Evolutionary conservation across 2,113 vertebrate genomes (phyloP), one percentile per base, ranked within the genome.

Genomic region (Phalacrocorax carbo): DNA sequence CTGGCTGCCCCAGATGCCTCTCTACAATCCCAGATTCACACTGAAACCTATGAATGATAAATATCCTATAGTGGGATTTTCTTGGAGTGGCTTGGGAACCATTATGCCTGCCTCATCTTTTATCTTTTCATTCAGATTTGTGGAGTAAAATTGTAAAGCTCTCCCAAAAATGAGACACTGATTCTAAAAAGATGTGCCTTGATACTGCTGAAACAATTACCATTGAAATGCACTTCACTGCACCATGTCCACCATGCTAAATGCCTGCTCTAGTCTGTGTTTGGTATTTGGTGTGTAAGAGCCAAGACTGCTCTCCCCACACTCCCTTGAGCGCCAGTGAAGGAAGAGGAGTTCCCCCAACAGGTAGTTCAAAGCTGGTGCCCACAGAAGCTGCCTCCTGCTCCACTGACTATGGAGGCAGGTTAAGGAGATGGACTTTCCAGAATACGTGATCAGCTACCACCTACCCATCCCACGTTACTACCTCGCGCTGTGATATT

Each of bases 41-140:
- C 1, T 48, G 34, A 71, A 51, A 76, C 7, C n/a, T 34, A 18
- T 6, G 7, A 22, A 66, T 0, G 0, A 62, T 13, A 70, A 72
- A 66, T 20, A 3, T 34, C 30, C 14, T 38, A 16, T 38, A 75
- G 14, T 20, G 15, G 13, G 21, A 11, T 10, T 70, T 61, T 77
- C 42, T 32, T 18, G n/a, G 34, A 38, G 25, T 51, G 27, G 25
- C 6, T 82, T 42, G 44, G 13, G 46, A 87, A 71, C 4, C 13
- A 9, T 34, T 48, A 21, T 4, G 9, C 23, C 36, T 38, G 9
- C n/a, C 71, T 18, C 11, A 36, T 5, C 7, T 6, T 44, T 83
- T 52, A 6, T 49, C 42, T 87, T 75, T 44, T 83, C 16, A 42
- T 72, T 80, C 36, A 36, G 21, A 52, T 90, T 57, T 76, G 40